Evolutionary conservation across 23 tunicate species (phyloP).

Genomic region (Ciona savignyi): DNA sequence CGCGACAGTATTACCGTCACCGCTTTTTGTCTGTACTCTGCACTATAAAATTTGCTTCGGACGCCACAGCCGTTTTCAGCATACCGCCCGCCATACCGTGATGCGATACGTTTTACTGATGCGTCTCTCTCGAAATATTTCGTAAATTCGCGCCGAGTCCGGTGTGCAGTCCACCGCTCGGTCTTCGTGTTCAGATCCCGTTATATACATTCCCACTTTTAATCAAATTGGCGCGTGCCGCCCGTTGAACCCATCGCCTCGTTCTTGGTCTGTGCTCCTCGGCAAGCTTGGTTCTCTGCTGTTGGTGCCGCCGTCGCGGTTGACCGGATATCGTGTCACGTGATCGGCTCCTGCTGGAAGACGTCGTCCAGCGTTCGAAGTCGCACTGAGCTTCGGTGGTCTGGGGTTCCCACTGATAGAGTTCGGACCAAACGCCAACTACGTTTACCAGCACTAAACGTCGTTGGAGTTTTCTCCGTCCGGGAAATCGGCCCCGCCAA

Average conservation of each 20-base stretch:
- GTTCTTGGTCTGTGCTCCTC: neutral
- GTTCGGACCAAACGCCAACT: conserved; percentile 31
- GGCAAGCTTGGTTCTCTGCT: neutral
- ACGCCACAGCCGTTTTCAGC: conserved; percentile 9
- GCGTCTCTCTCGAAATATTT: neutral
- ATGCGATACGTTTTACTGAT: neutral
- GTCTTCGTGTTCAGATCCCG: neutral
- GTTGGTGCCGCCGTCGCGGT: neutral
- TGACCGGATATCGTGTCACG: neutral
- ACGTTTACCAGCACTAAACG: conserved; percentile 75
- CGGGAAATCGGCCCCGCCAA: neutral
- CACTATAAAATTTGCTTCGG: conserved; percentile 17
- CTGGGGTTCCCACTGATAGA: neutral
- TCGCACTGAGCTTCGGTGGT: neutral
- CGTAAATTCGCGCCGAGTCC: neutral
- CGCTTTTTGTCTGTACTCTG: conserved; percentile 3
- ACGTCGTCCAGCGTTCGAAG: neutral
- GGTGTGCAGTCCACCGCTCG: neutral
- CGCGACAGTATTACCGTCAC: conserved; percentile 2
- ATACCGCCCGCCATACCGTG: neutral
- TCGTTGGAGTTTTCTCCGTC: conserved; percentile 37
- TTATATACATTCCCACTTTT: neutral
- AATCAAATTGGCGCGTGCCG: neutral
- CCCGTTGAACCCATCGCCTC: neutral
- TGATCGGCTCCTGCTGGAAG: neutral